phyloP scores from a whole-genome alignment of 1,140 invertebrate species.

The Papilio polytes region DNA sequence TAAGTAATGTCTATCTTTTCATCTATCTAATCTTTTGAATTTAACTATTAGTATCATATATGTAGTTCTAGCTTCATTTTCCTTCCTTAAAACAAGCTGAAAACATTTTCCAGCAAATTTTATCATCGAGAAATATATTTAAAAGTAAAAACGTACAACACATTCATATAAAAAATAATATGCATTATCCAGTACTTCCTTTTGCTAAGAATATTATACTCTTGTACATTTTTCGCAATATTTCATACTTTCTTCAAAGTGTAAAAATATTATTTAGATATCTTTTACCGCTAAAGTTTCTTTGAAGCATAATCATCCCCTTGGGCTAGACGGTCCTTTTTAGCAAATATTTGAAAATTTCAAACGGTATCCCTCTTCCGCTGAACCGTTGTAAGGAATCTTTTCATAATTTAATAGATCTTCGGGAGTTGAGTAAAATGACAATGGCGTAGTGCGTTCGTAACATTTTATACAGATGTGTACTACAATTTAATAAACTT shows the following conservation, averaged over 20 bases:
- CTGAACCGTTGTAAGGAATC: conserved; percentile 20
- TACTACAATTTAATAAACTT: background rate
- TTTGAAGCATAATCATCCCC: conserved; percentile 51
- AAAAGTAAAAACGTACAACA: background rate
- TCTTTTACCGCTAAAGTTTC: conserved; percentile 31
- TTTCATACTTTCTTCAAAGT: conserved; percentile 28
- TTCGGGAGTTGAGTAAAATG: background rate
- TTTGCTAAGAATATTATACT: background rate
- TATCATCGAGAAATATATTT: too few relatives aligned
- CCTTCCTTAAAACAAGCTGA: background rate
- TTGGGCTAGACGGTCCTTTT: conserved; percentile 47
- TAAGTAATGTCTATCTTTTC: too few relatives aligned
- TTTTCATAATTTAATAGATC: conserved; percentile 27
- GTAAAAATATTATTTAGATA: conserved; percentile 23
- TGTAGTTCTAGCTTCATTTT: too few relatives aligned
- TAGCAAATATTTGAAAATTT: conserved; percentile 54
- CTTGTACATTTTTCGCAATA: background rate
- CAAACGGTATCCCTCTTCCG: conserved; percentile 19
- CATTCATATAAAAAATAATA: background rate
- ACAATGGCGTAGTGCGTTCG: background rate
- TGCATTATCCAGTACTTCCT: background rate
- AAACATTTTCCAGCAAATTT: background rate
- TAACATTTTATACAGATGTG: background rate
- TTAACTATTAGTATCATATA: too few relatives aligned
- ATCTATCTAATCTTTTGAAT: too few relatives aligned